Conservation (phyloP, 1,140 invertebrate genomes). For the Atopsyche davidsoni region DNA sequence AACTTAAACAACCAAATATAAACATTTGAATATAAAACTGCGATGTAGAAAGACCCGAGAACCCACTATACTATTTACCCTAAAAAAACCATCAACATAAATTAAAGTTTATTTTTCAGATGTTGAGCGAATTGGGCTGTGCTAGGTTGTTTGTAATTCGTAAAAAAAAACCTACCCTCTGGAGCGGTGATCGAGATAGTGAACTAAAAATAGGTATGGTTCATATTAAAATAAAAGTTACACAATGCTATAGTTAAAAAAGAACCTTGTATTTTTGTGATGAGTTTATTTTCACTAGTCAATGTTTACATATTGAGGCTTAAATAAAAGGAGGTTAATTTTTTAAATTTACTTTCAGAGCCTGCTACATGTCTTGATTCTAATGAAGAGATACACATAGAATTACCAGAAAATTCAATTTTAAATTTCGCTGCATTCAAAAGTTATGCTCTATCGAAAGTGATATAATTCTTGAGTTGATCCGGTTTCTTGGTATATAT, state of each 20-base stretch:
- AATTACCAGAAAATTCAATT: constrained; percentile 18
- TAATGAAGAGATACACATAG: constrained; percentile 38
- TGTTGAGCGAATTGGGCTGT: constrained; percentile 35
- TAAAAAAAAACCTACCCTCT: constrained; percentile 28
- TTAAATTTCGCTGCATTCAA: constrained; percentile 18
- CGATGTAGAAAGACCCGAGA: too few species aligned
- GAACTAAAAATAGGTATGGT: constrained; percentile 9
- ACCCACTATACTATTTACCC: background rate
- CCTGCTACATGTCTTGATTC: constrained; percentile 39
- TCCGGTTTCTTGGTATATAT: too few species aligned
- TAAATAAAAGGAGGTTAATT: constrained; percentile 32
- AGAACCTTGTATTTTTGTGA: background rate
- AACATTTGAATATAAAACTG: background rate
- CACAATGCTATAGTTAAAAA: background rate
- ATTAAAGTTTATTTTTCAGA: constrained; percentile 2
- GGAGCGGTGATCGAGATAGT: background rate
- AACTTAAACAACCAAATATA: background rate
- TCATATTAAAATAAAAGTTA: background rate
- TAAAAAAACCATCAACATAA: background rate
- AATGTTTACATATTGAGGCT: too few species aligned
- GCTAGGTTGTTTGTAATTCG: constrained; percentile 34
- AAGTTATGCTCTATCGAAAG: constrained; percentile 5
- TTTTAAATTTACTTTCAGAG: constrained; percentile 32
- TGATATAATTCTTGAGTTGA: too few species aligned
- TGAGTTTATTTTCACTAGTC: background rate